Conservation (phyloP, 30 jellyfish, hydroid and myxozoan genomes). For the Hydractinia symbiolongicarpus region DNA sequence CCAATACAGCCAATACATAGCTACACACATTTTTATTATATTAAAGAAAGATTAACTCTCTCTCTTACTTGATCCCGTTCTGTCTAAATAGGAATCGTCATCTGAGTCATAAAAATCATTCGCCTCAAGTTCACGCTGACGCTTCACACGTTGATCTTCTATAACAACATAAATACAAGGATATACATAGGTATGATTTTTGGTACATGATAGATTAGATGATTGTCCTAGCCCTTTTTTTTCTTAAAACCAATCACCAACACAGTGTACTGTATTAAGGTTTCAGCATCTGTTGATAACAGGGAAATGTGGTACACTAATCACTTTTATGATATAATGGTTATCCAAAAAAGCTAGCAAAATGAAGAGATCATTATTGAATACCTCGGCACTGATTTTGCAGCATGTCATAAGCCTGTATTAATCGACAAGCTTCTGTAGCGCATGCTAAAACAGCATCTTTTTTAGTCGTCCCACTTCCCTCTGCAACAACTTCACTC, state of each 20-base stretch:
- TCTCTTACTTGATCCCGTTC: slow-evolving; percentile 81
- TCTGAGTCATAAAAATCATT: slow-evolving; percentile 92
- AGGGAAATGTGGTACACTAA: not conserved
- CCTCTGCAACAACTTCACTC: slow-evolving; percentile 82
- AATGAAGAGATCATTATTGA: not conserved
- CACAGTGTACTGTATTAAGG: not conserved
- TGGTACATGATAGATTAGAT: too few species aligned
- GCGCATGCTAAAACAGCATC: slow-evolving; percentile 95
- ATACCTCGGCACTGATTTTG: slow-evolving; percentile 80
- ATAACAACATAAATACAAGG: not conserved
- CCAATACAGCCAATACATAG: not conserved
- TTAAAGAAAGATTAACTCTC: not conserved
- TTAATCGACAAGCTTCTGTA: slow-evolving; percentile 72
- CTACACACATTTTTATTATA: not conserved
- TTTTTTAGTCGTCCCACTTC: slow-evolving; percentile 73
- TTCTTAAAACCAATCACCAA: not conserved
- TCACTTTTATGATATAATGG: not conserved
- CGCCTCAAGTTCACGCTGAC: slow-evolving; percentile 65
- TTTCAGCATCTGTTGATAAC: not conserved
- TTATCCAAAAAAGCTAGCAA: not conserved
- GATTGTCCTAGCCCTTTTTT: not conserved
- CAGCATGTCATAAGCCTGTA: slow-evolving; percentile 89
- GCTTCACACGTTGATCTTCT: slow-evolving; percentile 69
- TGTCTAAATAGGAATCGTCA: slow-evolving; percentile 74
- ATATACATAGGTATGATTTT: too few species aligned